These are phyloP conservation scores for Triplophysa dalaica DNA, from an alignment of 2,113 vertebrate species.

Conservation along the genomic window DNA sequence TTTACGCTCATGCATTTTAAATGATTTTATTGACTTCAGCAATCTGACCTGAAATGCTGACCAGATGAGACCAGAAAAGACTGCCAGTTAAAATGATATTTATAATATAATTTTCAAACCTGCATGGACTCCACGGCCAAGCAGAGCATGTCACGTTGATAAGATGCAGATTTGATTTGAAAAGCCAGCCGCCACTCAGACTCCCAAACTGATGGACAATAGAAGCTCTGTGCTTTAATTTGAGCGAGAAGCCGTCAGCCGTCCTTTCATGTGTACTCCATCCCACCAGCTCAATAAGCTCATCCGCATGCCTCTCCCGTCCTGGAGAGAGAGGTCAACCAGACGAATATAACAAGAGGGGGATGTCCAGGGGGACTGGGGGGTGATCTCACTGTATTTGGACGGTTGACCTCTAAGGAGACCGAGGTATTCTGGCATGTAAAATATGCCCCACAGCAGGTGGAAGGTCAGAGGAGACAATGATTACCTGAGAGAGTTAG, in stretches of 20 bases:
- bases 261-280: slow-evolving; percentile 3
- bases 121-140: slow-evolving; percentile 23
- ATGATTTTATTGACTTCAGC: slow-evolving; percentile 50
- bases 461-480: slow-evolving; percentile 33
- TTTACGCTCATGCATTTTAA: slow-evolving; percentile 56
- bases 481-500: slow-evolving; percentile 44
- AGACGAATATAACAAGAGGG: slow-evolving; percentile 29
- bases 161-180: slow-evolving; percentile 20
- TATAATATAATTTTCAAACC: slow-evolving; percentile 53
- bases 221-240: slow-evolving; percentile 31
- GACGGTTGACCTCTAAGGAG: slow-evolving; percentile 39
- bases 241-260: slow-evolving; percentile 17
- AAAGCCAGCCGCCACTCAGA: slow-evolving; percentile 54
- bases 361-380: slow-evolving; percentile 2
- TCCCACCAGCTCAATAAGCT: slow-evolving; percentile 29
- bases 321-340: slow-evolving; percentile 32
- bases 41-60: slow-evolving; percentile 36
- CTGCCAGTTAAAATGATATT: slow-evolving; percentile 38
- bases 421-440: slow-evolving; percentile 43
- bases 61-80: slow-evolving; percentile 16
- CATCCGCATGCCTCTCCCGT: slow-evolving; percentile 22
- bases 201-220: slow-evolving; percentile 24
- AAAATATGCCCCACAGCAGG: slow-evolving; percentile 42
- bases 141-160: slow-evolving; percentile 32
- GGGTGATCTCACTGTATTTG: slow-evolving; percentile 38